Evolutionary conservation across 1,140 invertebrate species (phyloP).

Genomic region (Drosophila nebulosa): DNA sequence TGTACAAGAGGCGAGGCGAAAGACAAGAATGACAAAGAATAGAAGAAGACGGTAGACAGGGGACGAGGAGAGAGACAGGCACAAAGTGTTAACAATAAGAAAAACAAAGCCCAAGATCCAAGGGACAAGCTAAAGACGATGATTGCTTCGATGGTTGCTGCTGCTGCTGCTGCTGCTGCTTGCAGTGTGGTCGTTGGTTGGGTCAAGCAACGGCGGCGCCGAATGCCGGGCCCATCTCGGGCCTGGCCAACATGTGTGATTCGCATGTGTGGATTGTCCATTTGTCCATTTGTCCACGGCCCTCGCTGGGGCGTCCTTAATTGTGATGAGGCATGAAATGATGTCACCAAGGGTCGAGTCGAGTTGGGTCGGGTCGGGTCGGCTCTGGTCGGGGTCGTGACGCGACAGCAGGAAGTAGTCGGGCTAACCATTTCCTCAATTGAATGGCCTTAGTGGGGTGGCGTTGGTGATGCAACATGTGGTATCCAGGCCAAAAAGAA

Average conservation of each 20-base stretch:
- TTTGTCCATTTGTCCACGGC: conserved; percentile 21
- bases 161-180: background rate
- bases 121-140: background rate
- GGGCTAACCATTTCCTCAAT: background rate
- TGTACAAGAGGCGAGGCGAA: conserved; percentile 62
- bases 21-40: conserved; percentile 24
- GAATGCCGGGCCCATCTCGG: conserved; percentile 11
- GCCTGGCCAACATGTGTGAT: conserved; percentile 70
- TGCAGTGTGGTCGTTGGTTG: conserved; percentile 16
- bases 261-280: conserved; percentile 60
- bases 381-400: conserved; percentile 36
- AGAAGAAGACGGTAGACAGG: background rate
- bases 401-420: conserved; percentile 65
- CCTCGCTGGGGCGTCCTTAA: conserved; percentile 58
- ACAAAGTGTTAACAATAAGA: conserved; percentile 76
- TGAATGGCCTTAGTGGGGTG: background rate
- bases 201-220: conserved; percentile 16
- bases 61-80: too few species aligned
- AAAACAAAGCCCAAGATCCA: conserved; percentile 51
- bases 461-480: conserved; percentile 64
- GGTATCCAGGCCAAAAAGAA: conserved; percentile 39
- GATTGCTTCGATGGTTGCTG: background rate
- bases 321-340: conserved; percentile 79
- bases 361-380: too few species aligned
- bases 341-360: conserved; percentile 72